A percentile compares a stretch with the other conserved stretches of the same genome.
Conservation (phyloP, 2,888 invertebrate species). For the Sesia bembeciformis region DNA sequence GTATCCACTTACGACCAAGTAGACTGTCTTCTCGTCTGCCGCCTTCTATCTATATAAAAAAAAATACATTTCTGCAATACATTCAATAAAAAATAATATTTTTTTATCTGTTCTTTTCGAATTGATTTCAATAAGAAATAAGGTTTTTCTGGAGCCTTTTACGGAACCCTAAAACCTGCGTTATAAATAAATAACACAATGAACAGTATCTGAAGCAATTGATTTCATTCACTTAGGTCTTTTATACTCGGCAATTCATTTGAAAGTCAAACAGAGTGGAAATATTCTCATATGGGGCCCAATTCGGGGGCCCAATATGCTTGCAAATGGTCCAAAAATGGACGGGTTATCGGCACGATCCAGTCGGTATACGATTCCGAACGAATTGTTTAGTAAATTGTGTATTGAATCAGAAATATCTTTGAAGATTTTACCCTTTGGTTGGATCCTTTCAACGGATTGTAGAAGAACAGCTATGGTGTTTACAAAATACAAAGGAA, state of each 20-base stretch:
- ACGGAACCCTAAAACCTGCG: too few species aligned
- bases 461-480: too few species aligned
- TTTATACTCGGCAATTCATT: slow-evolving; percentile 25
- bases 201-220: not conserved
- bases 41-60: too few species aligned
- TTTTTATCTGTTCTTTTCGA: too few species aligned
- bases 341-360: slow-evolving; percentile 3
- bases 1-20: too few species aligned
- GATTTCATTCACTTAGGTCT: not conserved
- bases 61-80: too few species aligned
- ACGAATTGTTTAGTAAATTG: slow-evolving; percentile 3
- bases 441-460: not conserved
- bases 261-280: slow-evolving; percentile 44
- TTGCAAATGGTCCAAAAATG: slow-evolving; percentile 26
- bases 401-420: not conserved
- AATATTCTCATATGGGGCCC: slow-evolving; percentile 36
- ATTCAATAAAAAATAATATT: too few species aligned
- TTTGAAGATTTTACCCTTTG: not conserved
- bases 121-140: too few species aligned
- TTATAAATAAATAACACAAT: too few species aligned
- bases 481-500: too few species aligned
- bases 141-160: too few species aligned
- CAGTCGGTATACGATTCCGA: slow-evolving; percentile 1
- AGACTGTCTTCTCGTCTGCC: too few species aligned
- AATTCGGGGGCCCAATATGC: slow-evolving; percentile 37